Percentiles rank a stretch among this genome's conserved stretches.
These are phyloP conservation scores for Psilopogon haemacephalus DNA, from an alignment of 2,113 vertebrate genomes.

Conservation along the genomic window DNA sequence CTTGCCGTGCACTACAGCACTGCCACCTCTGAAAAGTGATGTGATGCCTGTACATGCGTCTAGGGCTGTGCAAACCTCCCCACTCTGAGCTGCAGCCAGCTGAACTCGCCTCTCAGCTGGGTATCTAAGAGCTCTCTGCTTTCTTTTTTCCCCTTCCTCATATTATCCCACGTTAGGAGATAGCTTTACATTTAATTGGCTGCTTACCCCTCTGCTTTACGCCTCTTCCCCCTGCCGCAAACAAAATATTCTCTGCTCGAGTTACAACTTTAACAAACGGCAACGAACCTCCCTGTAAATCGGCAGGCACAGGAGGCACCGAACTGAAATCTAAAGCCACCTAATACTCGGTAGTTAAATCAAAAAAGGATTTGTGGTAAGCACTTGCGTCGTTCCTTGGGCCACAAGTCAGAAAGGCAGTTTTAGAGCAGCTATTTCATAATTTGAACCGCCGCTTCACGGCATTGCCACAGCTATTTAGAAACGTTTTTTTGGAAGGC, in stretches of 20 bases:
- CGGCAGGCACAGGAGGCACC: not conserved
- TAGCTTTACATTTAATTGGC: not conserved
- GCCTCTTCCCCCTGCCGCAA: not conserved
- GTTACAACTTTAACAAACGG: constrained; percentile 20
- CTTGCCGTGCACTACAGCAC: not conserved
- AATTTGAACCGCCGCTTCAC: constrained; percentile 20
- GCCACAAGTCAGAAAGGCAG: constrained; percentile 37
- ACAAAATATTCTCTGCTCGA: constrained; percentile 26
- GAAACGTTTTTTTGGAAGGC: constrained; percentile 37
- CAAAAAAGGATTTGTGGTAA: constrained; percentile 17
- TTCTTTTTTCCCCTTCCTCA: not conserved
- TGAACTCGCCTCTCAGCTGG: not conserved
- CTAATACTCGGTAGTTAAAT: not conserved
- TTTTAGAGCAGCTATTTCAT: constrained; percentile 40
- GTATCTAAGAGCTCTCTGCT: not conserved
- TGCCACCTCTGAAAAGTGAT: not conserved
- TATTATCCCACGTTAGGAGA: not conserved
- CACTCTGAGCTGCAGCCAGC: not conserved
- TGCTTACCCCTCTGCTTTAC: constrained; percentile 5
- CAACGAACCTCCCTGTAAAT: constrained; percentile 40
- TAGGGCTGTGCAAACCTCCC: not conserved
- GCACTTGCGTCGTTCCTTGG: constrained; percentile 34
- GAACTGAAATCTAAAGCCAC: not conserved
- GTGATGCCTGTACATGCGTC: not conserved
- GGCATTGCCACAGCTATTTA: constrained; percentile 23